Evolutionary conservation across 2,797 vertebrate species (phyloP), one percentile per base, ranked within the genome.

Genomic region (Coccyzus lansbergi): DNA sequence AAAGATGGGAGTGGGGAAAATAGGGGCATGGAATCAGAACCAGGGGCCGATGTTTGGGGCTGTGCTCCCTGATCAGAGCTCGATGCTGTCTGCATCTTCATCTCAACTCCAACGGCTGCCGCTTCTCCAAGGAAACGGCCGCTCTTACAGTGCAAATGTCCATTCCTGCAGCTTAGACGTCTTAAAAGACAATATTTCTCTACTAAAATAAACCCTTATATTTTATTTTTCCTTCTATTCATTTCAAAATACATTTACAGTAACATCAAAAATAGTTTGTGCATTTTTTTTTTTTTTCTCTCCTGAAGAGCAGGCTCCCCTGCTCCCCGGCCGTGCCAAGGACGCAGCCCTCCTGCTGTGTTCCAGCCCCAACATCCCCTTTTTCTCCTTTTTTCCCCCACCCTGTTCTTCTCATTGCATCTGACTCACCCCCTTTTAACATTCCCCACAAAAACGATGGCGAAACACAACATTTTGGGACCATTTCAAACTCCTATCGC

Each of bases 211-310:
- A 96, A 97, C 55, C 92, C 79, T 78, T 97, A 34, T 49, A 36
- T 33, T 33, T 38, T 55, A 20, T 77, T 78, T 83, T 83, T 79
- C 69, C 96, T 81, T 92, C 92, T 80, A 29, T 81, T 94, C 42
- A 75, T 97, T 74, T 94, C 96, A 98, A 98, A 98, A 97, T 97
- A 98, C 96, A 97, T 96, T 95, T 98, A 94, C 74, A 94, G 93
- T 84, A 95, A 86, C 97, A 97, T 94, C 91, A 98, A 98, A 98
- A 98, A 98, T 98, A 98, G 83, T 95, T 96, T 91, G 91, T 95
- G 96, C 95, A 93, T 96, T 93, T 78, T 78, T 69, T n/a, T 96
- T 93, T 78, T 78, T 69, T n/a, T n/a, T 65, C 62, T 76, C 83
- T 83, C 76, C 68, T 6, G 38, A 82, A 65, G 31, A 12, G 42